Evolutionary conservation across 2,113 vertebrate species (phyloP), one percentile per base, ranked within the genome.

Genomic region (Nerophis ophidion): DNA sequence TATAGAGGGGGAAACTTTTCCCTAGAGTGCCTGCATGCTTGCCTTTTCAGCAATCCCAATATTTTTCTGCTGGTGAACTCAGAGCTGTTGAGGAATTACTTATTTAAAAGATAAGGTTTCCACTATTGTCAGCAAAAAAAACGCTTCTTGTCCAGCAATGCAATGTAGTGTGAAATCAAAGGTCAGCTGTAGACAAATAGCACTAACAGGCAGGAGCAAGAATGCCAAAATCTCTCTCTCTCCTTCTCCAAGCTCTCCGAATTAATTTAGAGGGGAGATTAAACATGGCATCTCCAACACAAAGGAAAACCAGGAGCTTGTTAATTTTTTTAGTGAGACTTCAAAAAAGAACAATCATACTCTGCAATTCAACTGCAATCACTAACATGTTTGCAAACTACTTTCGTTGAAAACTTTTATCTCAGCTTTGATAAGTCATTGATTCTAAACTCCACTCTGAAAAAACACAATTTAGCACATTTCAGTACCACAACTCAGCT

Each of bases 81-180:
- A 67, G 79, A 89, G 84, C 86, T 86, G 80, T 87, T 86, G 84
- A 86, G 86, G 81, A 91, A 91, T 91, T 89, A 90, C 88, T 91
- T 89, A 91, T 91, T 90, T 90, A 91, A 89, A 89, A 91, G 90
- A 90, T 91, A 91, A 89, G 81, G 75, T 85, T 90, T 90, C 76
- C 83, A 89, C 85, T 87, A 84, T 86, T 88, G 89, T 91, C 89
- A 91, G 90, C 88, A 87, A 84, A 90, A 89, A 85, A 33, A 65
- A 57, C 76, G 26, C 26, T 67, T 85, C 81, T 85, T 90, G 87
- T 89, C 88, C 77, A 81, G 84, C 81, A 88, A 88, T 78, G 77
- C 87, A 89, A 90, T 84, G 86, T 75, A 58, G 85, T 90, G 90
- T 89, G 87, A 90, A 90, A 90, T 91, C 88, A 89, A 86, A 89